phyloP scores from a whole-genome alignment of 2,113 vertebrate species.

The human (Homo sapiens) region GRCh38 chr19:34232501-34233000 shows the following conservation, averaged over 20 bases:
- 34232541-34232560: not conserved
- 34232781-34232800: not conserved
- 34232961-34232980: conserved; percentile 44
- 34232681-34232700: not conserved
- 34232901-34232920: not conserved
- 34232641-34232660: not conserved
- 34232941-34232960: conserved; percentile 41
- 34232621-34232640: not conserved
- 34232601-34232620: not conserved
- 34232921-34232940: not conserved
- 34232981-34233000: conserved; percentile 38
- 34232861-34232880: not conserved
- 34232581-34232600: not conserved
- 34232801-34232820: not conserved
- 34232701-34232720: not conserved
- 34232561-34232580: not conserved
- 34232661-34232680: not conserved
- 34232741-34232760: not conserved
- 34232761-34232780: not conserved
- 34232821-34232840: not conserved
- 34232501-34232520: not conserved
- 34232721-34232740: not conserved
- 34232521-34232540: not conserved
- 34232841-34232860: not conserved
- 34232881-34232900: not conserved